These are phyloP conservation scores for Anoplophora glabripennis DNA, from an alignment of 1,140 invertebrate species.

Conservation along the genomic window DNA sequence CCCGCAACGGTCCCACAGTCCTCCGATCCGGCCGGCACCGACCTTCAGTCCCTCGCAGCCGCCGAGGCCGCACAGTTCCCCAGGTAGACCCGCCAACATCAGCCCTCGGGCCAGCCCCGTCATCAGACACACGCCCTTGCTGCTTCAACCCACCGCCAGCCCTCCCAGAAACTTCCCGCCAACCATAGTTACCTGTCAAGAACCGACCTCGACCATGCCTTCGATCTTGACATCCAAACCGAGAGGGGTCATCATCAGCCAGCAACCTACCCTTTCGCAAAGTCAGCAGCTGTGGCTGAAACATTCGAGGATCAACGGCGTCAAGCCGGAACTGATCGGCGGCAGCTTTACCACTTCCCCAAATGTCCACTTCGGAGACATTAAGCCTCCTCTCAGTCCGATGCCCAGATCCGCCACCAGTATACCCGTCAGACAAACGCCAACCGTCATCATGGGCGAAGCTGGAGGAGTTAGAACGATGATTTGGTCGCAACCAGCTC, in stretches of 20 bases:
- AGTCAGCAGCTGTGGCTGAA: slow-evolving; percentile 61
- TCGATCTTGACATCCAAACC: slow-evolving; percentile 39
- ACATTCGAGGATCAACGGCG: slow-evolving; percentile 66
- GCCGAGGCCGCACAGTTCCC: slow-evolving; percentile 49
- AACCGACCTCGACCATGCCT: slow-evolving; percentile 41
- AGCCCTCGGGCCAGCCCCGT: slow-evolving; percentile 38
- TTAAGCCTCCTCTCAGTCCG: slow-evolving; percentile 55
- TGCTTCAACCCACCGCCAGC: slow-evolving; percentile 40
- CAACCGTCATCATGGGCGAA: slow-evolving; percentile 86
- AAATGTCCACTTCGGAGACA: slow-evolving; percentile 63
- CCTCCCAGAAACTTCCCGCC: slow-evolving; percentile 27
- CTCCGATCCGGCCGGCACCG: slow-evolving; percentile 40
- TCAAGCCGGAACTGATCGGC: slow-evolving; percentile 75
- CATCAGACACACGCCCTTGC: slow-evolving; percentile 43
- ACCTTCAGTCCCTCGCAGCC: slow-evolving; percentile 43
- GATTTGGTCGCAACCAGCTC: slow-evolving; percentile 77
- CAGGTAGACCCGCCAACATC: slow-evolving; percentile 42
- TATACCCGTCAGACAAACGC: slow-evolving; percentile 66
- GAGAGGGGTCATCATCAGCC: slow-evolving; percentile 51
- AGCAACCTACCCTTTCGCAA: slow-evolving; percentile 47
- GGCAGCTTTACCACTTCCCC: slow-evolving; percentile 58
- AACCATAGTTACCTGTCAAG: slow-evolving; percentile 37
- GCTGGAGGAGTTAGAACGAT: slow-evolving; percentile 86
- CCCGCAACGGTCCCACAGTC: slow-evolving; percentile 40
- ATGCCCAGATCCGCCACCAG: slow-evolving; percentile 49